These are phyloP conservation scores for cat (Felis catus) DNA, from an alignment of 2,113 vertebrate species.

Conservation along the genomic window DNA sequence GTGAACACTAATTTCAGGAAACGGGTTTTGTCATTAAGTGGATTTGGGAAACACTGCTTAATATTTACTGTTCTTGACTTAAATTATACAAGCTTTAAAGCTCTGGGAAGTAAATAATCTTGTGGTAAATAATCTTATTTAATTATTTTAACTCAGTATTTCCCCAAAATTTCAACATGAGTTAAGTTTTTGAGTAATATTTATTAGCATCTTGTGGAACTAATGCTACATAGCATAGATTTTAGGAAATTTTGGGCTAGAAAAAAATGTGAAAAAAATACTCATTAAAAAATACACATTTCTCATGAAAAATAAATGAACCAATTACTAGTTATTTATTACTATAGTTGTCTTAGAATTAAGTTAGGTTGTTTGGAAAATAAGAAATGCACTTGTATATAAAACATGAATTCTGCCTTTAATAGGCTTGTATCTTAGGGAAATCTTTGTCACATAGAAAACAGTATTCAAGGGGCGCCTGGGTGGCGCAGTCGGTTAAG, in stretches of 20 bases:
- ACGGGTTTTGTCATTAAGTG: neutral
- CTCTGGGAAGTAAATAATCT: neutral
- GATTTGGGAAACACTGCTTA: neutral
- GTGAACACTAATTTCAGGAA: neutral
- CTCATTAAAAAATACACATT: neutral
- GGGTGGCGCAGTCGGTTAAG: too few relatives aligned
- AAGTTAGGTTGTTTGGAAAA: constrained; percentile 43
- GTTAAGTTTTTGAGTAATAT: neutral
- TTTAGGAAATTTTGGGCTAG: constrained; percentile 33
- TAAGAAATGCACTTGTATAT: neutral
- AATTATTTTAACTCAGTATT: neutral
- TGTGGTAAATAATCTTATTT: neutral
- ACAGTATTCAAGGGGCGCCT: neutral
- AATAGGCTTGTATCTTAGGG: neutral
- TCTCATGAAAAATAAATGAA: neutral
- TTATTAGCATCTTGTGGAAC: neutral
- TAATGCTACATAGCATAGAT: neutral
- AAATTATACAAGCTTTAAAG: neutral
- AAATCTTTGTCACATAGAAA: neutral
- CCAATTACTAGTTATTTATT: neutral
- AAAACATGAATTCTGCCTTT: neutral
- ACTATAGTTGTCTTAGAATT: neutral
- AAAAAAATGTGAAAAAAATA: neutral
- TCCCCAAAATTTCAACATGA: neutral
- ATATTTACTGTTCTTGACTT: neutral